These are phyloP conservation scores for Bombylius discolor DNA, from an alignment of 2,888 invertebrate genomes.

Conservation along the genomic window DNA sequence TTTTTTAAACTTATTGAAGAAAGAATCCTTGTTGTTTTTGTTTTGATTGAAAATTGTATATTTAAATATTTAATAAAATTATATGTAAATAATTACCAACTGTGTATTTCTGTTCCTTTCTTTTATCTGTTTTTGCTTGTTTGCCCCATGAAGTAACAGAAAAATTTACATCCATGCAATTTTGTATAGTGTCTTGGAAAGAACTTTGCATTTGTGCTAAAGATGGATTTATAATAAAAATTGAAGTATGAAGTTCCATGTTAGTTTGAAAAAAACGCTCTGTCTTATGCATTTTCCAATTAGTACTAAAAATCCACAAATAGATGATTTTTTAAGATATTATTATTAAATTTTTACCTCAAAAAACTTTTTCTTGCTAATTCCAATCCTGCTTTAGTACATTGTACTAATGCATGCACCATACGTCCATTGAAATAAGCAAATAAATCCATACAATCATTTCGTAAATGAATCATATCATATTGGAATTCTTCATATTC, in stretches of 20 bases:
- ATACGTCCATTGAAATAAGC: slow-evolving; percentile 66
- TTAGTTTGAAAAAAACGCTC: slow-evolving; percentile 24
- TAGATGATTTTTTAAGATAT: neutral
- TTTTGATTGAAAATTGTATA: no score
- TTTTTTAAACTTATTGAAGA: no score
- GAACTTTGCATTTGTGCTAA: slow-evolving; percentile 26
- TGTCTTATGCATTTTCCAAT: slow-evolving; percentile 21
- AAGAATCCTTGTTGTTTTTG: no score
- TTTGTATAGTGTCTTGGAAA: slow-evolving; percentile 39
- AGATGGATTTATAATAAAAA: slow-evolving; percentile 24
- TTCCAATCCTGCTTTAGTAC: slow-evolving; percentile 61
- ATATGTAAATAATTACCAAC: slow-evolving; percentile 19
- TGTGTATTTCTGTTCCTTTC: slow-evolving; percentile 23
- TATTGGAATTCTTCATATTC: slow-evolving; percentile 50
- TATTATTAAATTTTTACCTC: neutral
- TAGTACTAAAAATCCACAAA: slow-evolving; percentile 17
- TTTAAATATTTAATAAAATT: no score
- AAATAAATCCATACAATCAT: slow-evolving; percentile 69
- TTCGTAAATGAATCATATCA: slow-evolving; percentile 47
- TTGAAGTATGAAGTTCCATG: slow-evolving; percentile 24
- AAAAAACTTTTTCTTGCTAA: slow-evolving; percentile 41
- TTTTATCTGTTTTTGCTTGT: slow-evolving; percentile 38
- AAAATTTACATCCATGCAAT: slow-evolving; percentile 59
- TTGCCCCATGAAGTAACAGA: slow-evolving; percentile 70
- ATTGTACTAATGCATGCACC: slow-evolving; percentile 58